phyloP scores from a whole-genome alignment of 2,888 invertebrate genomes.

The Steromphala cineraria region DNA sequence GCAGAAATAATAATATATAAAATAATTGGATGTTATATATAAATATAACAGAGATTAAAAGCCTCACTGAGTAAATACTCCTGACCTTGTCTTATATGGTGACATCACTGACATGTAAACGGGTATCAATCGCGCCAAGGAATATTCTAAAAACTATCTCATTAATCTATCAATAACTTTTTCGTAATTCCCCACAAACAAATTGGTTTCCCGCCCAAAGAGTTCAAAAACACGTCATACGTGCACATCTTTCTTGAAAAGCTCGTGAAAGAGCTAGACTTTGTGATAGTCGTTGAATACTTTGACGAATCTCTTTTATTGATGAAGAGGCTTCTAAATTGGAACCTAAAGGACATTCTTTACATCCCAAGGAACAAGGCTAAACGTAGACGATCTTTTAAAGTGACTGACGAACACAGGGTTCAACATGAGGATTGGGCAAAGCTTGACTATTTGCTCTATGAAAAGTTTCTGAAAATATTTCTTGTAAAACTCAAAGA shows the following conservation, averaged over 20 bases:
- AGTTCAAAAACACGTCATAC: background rate
- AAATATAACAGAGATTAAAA: no score
- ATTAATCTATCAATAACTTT: no score
- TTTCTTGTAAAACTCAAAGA: conserved; percentile 21
- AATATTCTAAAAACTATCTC: no score
- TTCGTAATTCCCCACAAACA: no score
- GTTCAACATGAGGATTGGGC: conserved; percentile 26
- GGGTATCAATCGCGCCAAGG: no score
- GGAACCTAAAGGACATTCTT: conserved; percentile 14
- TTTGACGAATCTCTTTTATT: conserved; percentile 23
- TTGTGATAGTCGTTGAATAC: conserved; percentile 26
- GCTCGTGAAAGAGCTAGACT: conserved; percentile 12
- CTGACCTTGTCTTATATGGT: no score
- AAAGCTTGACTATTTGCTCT: conserved; percentile 34
- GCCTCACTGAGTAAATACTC: no score
- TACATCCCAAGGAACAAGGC: background rate
- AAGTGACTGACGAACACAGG: conserved; percentile 20
- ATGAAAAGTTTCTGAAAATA: conserved; percentile 32
- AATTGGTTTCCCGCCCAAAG: conserved; percentile 15
- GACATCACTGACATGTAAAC: no score
- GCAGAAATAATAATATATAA: no score
- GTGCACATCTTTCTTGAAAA: background rate
- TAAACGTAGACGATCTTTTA: background rate
- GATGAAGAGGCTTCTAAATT: conserved; percentile 14
- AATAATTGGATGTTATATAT: no score